Percentiles rank a stretch among this genome's conserved stretches.
These are phyloP conservation scores for Astyanax mexicanus DNA, from an alignment of 2,797 vertebrate genomes.

Conservation along the genomic window DNA sequence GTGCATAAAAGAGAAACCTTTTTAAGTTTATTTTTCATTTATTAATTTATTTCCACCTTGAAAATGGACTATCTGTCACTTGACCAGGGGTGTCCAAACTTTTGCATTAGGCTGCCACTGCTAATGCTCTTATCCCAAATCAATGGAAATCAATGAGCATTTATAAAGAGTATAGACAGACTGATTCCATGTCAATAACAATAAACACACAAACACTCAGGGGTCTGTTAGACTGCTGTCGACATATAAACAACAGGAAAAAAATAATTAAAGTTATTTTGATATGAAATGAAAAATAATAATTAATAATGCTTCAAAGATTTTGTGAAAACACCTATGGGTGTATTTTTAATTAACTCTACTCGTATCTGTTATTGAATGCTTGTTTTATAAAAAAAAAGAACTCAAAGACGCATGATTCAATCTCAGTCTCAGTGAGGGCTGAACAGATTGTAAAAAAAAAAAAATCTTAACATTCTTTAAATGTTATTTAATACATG, in stretches of 20 bases:
- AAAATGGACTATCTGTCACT: too few species aligned
- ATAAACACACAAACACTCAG: conserved; percentile 23
- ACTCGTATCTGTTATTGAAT: not conserved
- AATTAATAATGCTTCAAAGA: not conserved
- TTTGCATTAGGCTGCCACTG: not conserved
- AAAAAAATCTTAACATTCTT: too few species aligned
- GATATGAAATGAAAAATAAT: not conserved
- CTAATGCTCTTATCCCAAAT: conserved; percentile 27
- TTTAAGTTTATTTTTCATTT: too few species aligned
- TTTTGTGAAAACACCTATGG: not conserved
- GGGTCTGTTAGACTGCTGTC: not conserved
- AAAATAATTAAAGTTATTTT: not conserved
- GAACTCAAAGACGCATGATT: too few species aligned
- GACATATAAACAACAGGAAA: not conserved
- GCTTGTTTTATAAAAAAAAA: not conserved
- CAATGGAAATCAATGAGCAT: conserved; percentile 41
- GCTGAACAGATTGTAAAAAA: too few species aligned
- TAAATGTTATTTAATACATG: too few species aligned
- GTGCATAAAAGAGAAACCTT: too few species aligned
- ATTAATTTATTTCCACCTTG: too few species aligned
- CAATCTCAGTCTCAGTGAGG: too few species aligned
- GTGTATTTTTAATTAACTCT: conserved; percentile 4
- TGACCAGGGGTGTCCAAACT: too few species aligned
- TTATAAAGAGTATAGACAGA: conserved; percentile 38
- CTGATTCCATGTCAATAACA: conserved; percentile 37